These are phyloP conservation scores for Bombus terrestris DNA, from an alignment of 1,140 invertebrate genomes.

Conservation along the genomic window DNA sequence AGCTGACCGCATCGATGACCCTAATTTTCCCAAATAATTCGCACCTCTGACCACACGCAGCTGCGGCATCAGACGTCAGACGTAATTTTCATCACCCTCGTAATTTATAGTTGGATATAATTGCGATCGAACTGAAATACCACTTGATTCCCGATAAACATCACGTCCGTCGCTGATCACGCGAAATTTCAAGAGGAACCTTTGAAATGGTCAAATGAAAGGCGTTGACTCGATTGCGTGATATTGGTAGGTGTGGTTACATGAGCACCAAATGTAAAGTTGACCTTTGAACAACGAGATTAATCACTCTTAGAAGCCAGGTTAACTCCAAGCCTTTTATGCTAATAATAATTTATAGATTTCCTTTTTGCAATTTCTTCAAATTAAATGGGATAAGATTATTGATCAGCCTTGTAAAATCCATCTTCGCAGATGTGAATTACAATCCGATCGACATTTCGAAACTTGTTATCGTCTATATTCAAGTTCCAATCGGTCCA, in stretches of 20 bases:
- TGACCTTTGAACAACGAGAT: too few relatives aligned
- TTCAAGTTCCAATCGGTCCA: too few relatives aligned
- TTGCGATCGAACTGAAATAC: background rate
- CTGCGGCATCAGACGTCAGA: constrained; percentile 2
- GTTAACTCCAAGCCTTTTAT: too few relatives aligned
- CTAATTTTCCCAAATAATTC: constrained; percentile 44
- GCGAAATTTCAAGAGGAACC: background rate
- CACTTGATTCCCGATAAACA: background rate
- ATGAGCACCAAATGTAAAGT: too few relatives aligned
- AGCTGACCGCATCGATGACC: constrained; percentile 26
- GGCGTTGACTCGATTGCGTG: background rate
- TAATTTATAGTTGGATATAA: constrained; percentile 21
- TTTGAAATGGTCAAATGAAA: background rate
- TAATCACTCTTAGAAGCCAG: too few relatives aligned
- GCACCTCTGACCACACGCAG: constrained; percentile 22
- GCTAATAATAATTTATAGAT: too few relatives aligned
- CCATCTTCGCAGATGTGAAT: too few relatives aligned
- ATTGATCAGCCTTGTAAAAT: too few relatives aligned
- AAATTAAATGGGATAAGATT: too few relatives aligned
- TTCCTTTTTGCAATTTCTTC: too few relatives aligned
- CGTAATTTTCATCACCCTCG: constrained; percentile 27
- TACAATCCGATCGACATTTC: too few relatives aligned
- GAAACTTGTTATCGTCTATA: too few relatives aligned
- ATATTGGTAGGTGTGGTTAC: background rate
- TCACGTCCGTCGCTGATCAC: background rate